A percentile compares a stretch with the other conserved stretches of the same genome.
These are phyloP conservation scores for Synanthedon andrenaeformis DNA, from an alignment of 2,888 invertebrate species.

Conservation along the genomic window DNA sequence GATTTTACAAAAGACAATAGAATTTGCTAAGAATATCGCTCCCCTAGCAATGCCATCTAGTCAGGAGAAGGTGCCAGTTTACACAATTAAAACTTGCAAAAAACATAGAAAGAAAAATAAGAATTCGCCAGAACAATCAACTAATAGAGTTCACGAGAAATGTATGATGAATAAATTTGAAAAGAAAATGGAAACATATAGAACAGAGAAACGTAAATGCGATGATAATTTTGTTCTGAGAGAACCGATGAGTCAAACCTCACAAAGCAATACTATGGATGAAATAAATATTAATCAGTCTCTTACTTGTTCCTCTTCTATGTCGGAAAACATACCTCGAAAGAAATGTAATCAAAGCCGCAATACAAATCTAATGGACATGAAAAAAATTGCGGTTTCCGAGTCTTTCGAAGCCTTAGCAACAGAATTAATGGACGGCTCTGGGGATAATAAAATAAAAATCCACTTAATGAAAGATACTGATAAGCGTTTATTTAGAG, in stretches of 20 bases:
- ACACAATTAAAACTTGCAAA: conserved; percentile 40
- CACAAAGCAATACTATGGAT: conserved; percentile 42
- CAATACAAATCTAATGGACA: conserved; percentile 6
- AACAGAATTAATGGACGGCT: conserved; percentile 27
- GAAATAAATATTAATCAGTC: conserved; percentile 47
- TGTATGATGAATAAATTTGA: conserved; percentile 13
- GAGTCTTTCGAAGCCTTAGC: conserved; percentile 52
- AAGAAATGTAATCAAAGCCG: conserved; percentile 19
- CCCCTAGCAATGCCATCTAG: conserved; percentile 44
- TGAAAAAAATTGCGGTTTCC: conserved; percentile 28
- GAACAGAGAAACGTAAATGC: conserved; percentile 20
- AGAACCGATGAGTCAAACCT: conserved; percentile 33
- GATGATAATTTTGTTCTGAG: conserved; percentile 5
- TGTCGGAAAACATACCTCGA: conserved; percentile 32
- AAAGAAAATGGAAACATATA: conserved; percentile 23
- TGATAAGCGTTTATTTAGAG: conserved; percentile 40
- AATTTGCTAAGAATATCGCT: conserved; percentile 43
- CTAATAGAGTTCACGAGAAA: conserved; percentile 8
- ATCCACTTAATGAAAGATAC: conserved; percentile 52
- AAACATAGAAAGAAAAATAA: conserved; percentile 25
- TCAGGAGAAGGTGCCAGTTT: conserved; percentile 27
- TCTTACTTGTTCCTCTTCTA: conserved; percentile 42
- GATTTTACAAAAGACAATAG: conserved; percentile 42
- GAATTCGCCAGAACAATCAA: conserved; percentile 10
- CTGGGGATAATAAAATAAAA: conserved; percentile 41